Evolutionary conservation across 2,113 vertebrate species (phyloP), one percentile per base, ranked within the genome.

Genomic region (Melanerpes formicivorus): DNA sequence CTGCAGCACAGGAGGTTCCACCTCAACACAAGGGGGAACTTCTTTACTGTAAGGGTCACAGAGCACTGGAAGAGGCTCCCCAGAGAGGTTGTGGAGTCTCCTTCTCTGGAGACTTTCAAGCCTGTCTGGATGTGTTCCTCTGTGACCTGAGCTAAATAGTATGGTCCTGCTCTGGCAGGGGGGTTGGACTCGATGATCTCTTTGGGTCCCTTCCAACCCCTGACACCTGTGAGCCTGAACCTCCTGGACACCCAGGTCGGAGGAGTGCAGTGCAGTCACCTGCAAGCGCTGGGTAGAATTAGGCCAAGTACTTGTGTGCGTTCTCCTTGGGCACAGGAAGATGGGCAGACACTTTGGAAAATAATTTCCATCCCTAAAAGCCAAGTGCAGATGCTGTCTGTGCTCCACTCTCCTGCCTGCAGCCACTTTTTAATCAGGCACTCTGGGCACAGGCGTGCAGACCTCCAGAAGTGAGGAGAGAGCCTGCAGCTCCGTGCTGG

Each of bases 401-500:
- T 69, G 69, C 73, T 65, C 37, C 19, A 0, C 11, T 50, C 64
- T 80, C 69, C 60, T n/a, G 63, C 78, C 62, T 14, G 4, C 3
- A 14, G 88, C 62, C 59, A 10, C 4, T 23, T 81, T 88, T 60
- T 32, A 81, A 84, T 46, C 75, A 66, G 67, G 60, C 3, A 3
- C 3, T 17, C 82, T 13, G 52, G 69, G 75, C 69, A 74, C 21
- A 60, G 66, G 40, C 71, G 34, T 0, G 0, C 37, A 84, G 84
- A 80, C 60, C 84, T 78, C 70, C 23, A 34, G 72, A 27, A 85
- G 77, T 55, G 50, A 62, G 52, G 46, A 1, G 2, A 64, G 62
- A 90, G 69, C 82, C 55, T 3, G 16, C 65, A 59, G 93, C 90
- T 93, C 80, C 5, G 4, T 88, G 82, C 85, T 69, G 88, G 76